A percentile compares a stretch with the other conserved stretches of the same genome.
Conservation (phyloP, 2,797 vertebrate species). For the Monodelphis domestica region DNA sequence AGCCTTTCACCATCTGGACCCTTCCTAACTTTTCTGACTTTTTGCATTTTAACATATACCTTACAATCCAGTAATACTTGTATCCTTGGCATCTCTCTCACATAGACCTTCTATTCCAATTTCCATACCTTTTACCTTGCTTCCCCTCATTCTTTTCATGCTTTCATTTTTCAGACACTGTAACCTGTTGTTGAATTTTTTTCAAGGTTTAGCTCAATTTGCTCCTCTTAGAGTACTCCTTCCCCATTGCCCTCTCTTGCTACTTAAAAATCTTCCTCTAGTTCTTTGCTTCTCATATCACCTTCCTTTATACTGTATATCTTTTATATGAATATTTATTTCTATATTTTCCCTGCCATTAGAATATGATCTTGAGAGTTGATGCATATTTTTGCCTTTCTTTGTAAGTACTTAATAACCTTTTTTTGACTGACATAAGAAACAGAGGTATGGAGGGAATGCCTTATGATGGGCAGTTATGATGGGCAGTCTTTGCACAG, state of each 20-base stretch:
- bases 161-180: background rate
- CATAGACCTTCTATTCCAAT: background rate
- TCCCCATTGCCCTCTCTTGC: background rate
- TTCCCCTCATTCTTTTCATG: background rate
- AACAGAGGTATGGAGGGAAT: background rate
- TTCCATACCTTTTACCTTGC: background rate
- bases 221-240: background rate
- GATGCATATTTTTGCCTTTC: background rate
- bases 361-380: background rate
- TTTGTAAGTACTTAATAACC: background rate
- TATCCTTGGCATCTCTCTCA: background rate
- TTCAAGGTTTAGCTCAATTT: background rate
- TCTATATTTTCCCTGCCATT: background rate
- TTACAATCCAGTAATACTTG: background rate
- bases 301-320: background rate
- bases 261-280: no score
- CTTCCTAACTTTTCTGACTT: background rate
- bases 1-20: background rate
- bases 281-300: no score
- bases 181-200: background rate
- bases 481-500: background rate
- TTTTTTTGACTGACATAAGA: background rate
- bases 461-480: no score
- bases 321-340: background rate
- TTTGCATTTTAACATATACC: background rate